phyloP scores from a whole-genome alignment of 2,888 invertebrate genomes.

The Cremastinae sp. region DNA sequence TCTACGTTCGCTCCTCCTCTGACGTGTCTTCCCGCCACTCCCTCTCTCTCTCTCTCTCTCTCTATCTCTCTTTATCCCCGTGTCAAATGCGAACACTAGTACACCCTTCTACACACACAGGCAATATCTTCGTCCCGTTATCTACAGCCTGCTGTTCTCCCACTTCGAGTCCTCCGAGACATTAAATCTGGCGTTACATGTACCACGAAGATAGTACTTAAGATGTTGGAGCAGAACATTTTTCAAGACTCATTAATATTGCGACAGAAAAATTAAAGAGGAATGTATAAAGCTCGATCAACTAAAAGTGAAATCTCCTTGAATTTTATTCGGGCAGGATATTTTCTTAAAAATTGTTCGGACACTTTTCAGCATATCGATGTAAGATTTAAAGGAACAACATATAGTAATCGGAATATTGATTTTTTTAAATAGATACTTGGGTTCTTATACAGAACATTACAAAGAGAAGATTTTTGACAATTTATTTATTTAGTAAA shows the following conservation, averaged over 20 bases:
- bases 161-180: conserved; percentile 33
- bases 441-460: too few relatives aligned
- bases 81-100: background rate
- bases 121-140: conserved; percentile 21
- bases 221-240: background rate
- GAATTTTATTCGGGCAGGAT: too few relatives aligned
- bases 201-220: background rate
- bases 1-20: conserved; percentile 53
- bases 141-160: conserved; percentile 30
- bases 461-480: too few relatives aligned
- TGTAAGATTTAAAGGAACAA: too few relatives aligned
- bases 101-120: background rate
- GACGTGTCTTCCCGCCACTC: conserved; percentile 25
- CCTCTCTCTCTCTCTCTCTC: conserved; percentile 16
- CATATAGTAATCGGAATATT: too few relatives aligned
- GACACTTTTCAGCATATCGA: too few relatives aligned
- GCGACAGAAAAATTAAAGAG: too few relatives aligned
- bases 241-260: background rate
- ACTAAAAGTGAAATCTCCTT: too few relatives aligned
- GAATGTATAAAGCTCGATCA: too few relatives aligned
- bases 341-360: background rate
- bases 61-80: background rate
- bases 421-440: too few relatives aligned
- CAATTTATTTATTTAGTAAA: too few relatives aligned
- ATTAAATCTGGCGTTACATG: conserved; percentile 23